These are phyloP conservation scores for Cistogaster globosa DNA, from an alignment of 2,888 invertebrate species.

Conservation along the genomic window DNA sequence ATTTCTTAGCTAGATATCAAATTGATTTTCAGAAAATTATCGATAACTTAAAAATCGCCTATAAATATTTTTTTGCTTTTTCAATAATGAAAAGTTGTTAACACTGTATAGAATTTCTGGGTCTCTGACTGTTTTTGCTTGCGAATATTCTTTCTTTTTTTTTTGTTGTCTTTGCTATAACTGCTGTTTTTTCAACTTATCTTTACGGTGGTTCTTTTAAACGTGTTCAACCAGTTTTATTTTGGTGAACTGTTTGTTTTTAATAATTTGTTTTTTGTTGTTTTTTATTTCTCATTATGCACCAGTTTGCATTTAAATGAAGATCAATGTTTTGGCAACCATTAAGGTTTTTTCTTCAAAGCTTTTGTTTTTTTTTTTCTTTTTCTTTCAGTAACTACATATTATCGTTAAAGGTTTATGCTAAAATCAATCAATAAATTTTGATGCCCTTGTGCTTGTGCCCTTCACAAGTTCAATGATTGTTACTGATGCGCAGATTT, in stretches of 20 bases:
- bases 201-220: slow-evolving; percentile 72
- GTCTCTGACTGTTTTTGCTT: slow-evolving; percentile 57
- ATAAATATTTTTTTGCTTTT: not conserved
- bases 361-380: not conserved
- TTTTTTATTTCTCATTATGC: slow-evolving; percentile 62
- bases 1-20: too few relatives aligned
- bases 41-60: not conserved
- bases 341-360: slow-evolving; percentile 34
- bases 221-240: slow-evolving; percentile 79
- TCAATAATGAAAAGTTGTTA: slow-evolving; percentile 10
- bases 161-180: slow-evolving; percentile 52
- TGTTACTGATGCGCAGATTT: not conserved
- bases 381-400: slow-evolving; percentile 12
- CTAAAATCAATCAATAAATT: slow-evolving; percentile 18
- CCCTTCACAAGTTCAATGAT: slow-evolving; percentile 57
- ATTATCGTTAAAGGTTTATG: slow-evolving; percentile 28
- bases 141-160: slow-evolving; percentile 1
- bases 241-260: slow-evolving; percentile 64
- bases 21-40: too few relatives aligned
- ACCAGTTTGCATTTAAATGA: slow-evolving; percentile 56
- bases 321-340: slow-evolving; percentile 67
- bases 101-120: slow-evolving; percentile 65
- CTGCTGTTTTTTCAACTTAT: slow-evolving; percentile 26
- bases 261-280: slow-evolving; percentile 24
- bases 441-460: slow-evolving; percentile 33